Evolutionary conservation across 2,113 vertebrate species (phyloP).

Genomic region (Lamprologus speciosus): DNA sequence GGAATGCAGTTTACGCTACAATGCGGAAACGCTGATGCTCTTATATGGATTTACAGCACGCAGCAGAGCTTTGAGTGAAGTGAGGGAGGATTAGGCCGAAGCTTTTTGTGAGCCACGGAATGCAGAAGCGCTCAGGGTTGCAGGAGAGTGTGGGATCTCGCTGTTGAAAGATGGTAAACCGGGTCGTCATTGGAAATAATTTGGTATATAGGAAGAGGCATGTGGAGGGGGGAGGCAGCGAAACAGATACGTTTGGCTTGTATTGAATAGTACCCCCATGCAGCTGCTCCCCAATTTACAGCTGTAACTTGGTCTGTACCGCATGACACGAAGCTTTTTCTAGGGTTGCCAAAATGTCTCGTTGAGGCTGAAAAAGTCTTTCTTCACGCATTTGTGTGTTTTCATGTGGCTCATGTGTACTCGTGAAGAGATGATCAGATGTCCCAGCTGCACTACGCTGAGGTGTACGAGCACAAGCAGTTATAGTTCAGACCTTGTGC

Average conservation of each 20-base stretch:
- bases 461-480: neutral
- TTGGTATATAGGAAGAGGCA: neutral
- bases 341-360: neutral
- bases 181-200: neutral
- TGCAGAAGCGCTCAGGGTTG: slow-evolving; percentile 12
- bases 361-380: neutral
- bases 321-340: neutral
- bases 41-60: slow-evolving; percentile 43
- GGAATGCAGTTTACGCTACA: slow-evolving; percentile 24
- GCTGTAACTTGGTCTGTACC: neutral
- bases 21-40: slow-evolving; percentile 17
- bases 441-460: neutral
- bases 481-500: neutral
- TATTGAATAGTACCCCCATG: neutral
- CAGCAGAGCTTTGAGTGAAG: slow-evolving; percentile 21
- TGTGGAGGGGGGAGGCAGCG: neutral
- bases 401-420: neutral
- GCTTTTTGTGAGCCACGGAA: slow-evolving; percentile 32
- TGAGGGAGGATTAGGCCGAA: slow-evolving; percentile 29
- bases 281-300: slow-evolving; percentile 3
- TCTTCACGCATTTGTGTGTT: neutral
- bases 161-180: neutral
- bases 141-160: neutral
- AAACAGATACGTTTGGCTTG: neutral
- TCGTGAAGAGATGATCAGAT: neutral